A percentile compares a stretch with the other conserved stretches of the same genome.
These are phyloP conservation scores for Ochlodes sylvanus DNA, from an alignment of 2,888 invertebrate species.

Conservation along the genomic window DNA sequence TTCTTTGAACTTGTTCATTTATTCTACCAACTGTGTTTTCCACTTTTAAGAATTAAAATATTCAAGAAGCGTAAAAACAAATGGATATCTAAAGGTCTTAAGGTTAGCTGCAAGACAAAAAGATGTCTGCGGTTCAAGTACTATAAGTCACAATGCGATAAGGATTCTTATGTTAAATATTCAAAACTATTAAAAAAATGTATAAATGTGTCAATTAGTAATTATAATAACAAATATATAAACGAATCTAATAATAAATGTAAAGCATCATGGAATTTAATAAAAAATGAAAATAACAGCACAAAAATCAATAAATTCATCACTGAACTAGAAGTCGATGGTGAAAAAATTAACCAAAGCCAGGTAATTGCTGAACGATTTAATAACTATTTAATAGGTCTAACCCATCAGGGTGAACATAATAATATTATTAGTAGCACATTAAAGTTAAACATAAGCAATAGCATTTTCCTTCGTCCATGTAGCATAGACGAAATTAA, in stretches of 20 bases:
- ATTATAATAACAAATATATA: background rate
- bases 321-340: too few species aligned
- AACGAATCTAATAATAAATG: background rate
- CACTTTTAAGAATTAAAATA: background rate
- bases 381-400: too few species aligned
- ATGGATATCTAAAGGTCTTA: slow-evolving; percentile 9
- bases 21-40: slow-evolving; percentile 2
- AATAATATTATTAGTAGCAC: too few species aligned
- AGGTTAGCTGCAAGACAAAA: slow-evolving; percentile 5
- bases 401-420: too few species aligned
- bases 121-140: slow-evolving; percentile 1
- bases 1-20: background rate
- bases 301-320: too few species aligned
- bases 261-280: slow-evolving; percentile 3
- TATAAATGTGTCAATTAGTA: background rate
- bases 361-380: too few species aligned
- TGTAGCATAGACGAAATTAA: too few species aligned
- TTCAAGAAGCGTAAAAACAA: background rate
- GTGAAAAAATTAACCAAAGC: too few species aligned
- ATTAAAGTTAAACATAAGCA: too few species aligned
- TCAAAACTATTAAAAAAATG: slow-evolving; percentile 2
- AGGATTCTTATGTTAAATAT: background rate
- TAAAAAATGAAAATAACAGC: too few species aligned
- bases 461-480: too few species aligned
- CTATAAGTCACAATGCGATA: background rate